Percentiles rank a stretch among this genome's conserved stretches.
phyloP scores from a whole-genome alignment of 2,113 vertebrate genomes.

The Rhynchomys soricoides region DNA sequence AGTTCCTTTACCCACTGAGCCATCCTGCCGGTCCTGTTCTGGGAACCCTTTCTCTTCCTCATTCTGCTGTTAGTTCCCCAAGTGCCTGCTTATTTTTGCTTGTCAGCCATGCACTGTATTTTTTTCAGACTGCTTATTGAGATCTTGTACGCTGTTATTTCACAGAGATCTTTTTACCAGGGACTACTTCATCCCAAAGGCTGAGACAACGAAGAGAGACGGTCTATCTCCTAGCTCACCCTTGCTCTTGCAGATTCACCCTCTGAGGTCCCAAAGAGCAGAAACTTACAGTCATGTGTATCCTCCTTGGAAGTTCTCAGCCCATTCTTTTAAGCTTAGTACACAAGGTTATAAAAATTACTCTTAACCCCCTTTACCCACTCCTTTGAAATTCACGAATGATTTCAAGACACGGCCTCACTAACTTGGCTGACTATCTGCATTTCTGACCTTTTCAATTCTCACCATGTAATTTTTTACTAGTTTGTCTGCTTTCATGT shows the following conservation, averaged over 20 bases:
- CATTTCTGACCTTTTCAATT: not conserved
- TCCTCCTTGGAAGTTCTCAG: not conserved
- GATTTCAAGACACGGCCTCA: not conserved
- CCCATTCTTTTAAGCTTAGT: not conserved
- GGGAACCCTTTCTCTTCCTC: not conserved
- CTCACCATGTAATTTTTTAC: slow-evolving; percentile 15
- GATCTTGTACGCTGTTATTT: not conserved
- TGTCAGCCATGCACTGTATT: not conserved
- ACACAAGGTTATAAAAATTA: not conserved
- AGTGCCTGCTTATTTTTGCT: not conserved
- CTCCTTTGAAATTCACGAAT: slow-evolving; percentile 28
- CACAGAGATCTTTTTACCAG: not conserved
- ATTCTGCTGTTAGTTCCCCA: not conserved
- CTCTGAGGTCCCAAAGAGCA: not conserved
- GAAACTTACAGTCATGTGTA: not conserved
- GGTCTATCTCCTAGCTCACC: not conserved
- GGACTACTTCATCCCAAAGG: not conserved
- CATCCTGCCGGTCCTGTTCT: not conserved
- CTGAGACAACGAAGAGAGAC: not conserved
- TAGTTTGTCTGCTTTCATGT: not conserved
- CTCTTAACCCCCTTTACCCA: not conserved
- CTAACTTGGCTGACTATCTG: not conserved
- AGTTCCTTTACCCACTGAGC: not conserved
- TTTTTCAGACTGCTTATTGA: not conserved
- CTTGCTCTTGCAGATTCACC: not conserved